Conservation (phyloP, 92 coral and sea anemone genomes). For the Epizoanthus scotinus region DNA sequence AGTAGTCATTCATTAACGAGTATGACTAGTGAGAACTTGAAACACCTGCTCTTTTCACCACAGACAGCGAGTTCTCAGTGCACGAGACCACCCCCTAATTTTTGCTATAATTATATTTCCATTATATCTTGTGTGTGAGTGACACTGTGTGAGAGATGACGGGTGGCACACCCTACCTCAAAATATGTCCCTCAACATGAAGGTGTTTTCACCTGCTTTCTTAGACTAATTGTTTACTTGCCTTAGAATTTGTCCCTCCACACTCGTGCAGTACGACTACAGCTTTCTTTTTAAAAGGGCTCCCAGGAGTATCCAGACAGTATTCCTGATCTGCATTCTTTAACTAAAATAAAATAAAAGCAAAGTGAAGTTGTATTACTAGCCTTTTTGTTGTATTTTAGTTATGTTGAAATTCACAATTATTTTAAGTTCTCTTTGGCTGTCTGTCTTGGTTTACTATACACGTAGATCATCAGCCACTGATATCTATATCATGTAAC, state of each 20-base stretch:
- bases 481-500: no score
- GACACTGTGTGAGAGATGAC: no score
- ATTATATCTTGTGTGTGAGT: no score
- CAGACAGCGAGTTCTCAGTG: neutral
- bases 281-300: conserved; percentile 72
- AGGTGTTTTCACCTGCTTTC: neutral
- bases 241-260: conserved; percentile 75
- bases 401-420: neutral
- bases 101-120: no score
- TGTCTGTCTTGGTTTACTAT: no score
- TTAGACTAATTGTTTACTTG: neutral
- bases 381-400: neutral
- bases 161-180: no score
- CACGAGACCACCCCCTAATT: neutral
- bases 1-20: no score
- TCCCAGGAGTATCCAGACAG: conserved; percentile 87
- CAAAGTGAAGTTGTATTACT: neutral
- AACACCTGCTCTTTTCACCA: no score
- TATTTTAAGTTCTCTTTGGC: no score
- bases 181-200: no score
- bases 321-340: conserved; percentile 47
- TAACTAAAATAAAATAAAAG: conserved; percentile 56
- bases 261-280: conserved; percentile 65
- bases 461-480: no score
- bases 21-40: no score